These are phyloP conservation scores for Meloidogyne floridensis DNA, from an alignment of 1,140 invertebrate species.

Conservation along the genomic window DNA sequence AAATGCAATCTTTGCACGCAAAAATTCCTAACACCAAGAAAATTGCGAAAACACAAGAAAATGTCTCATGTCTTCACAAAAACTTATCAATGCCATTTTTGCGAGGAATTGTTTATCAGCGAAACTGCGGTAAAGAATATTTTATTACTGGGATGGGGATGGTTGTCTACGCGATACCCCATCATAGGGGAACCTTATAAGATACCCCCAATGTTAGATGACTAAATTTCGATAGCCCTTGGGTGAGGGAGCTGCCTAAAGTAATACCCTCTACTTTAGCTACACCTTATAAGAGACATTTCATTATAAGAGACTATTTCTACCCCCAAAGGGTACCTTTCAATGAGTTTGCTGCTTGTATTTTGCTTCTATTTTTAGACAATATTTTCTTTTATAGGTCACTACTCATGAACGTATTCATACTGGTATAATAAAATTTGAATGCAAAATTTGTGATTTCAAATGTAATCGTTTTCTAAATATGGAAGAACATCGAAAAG, in stretches of 20 bases:
- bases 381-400: constrained; percentile 43
- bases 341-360: no score
- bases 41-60: constrained; percentile 65
- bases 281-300: neutral
- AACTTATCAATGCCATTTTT: constrained; percentile 64
- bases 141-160: no score
- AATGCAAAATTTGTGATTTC: constrained; percentile 64
- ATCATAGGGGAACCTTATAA: no score
- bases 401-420: constrained; percentile 64
- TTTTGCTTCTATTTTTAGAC: no score
- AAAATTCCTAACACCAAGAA: constrained; percentile 63
- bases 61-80: constrained; percentile 66
- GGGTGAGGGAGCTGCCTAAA: no score
- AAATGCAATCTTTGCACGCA: constrained; percentile 63
- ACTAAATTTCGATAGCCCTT: no score
- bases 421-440: constrained; percentile 65
- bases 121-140: constrained; percentile 53
- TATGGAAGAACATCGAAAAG: constrained; percentile 64
- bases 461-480: constrained; percentile 61
- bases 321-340: no score
- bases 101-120: constrained; percentile 62
- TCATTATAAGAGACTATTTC: no score
- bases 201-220: no score
- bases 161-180: no score
- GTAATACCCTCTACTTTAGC: constrained; percentile 1